Evolutionary conservation across 2,113 vertebrate genomes (phyloP).

Genomic region (Nibea coibor): DNA sequence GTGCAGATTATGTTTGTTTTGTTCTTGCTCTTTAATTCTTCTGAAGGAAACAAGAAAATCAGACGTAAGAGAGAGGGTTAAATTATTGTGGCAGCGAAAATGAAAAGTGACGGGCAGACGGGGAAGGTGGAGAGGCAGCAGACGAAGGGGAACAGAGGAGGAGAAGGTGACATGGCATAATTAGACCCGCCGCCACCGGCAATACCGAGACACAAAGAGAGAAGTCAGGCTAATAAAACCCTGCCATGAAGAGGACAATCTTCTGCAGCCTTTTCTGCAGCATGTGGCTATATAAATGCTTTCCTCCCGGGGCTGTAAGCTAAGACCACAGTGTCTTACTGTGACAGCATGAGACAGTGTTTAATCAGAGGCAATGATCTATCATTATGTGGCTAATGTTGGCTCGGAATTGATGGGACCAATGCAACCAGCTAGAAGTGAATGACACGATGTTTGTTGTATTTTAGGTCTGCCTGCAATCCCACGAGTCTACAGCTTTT

Average conservation of each 20-base stretch:
- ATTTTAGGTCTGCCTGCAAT: conserved; percentile 13
- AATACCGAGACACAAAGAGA: conserved; percentile 9
- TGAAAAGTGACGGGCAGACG: not conserved
- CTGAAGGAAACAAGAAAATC: not conserved
- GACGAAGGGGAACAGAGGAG: not conserved
- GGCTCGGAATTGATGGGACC: conserved; percentile 15
- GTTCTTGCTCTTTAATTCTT: not conserved
- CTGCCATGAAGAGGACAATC: conserved; percentile 50
- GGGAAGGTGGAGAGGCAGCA: conserved; percentile 4
- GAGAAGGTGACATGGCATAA: conserved; percentile 46
- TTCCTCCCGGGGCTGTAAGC: conserved; percentile 17
- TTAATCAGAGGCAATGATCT: conserved; percentile 40
- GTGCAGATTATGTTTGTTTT: not conserved
- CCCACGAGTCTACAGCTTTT: conserved; percentile 1
- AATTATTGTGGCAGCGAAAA: not conserved
- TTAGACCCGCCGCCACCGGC: conserved; percentile 37
- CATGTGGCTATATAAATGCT: conserved; percentile 35
- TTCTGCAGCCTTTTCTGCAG: conserved; percentile 20
- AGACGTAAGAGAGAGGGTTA: not conserved
- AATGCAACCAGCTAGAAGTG: conserved; percentile 19
- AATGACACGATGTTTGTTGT: conserved; percentile 30
- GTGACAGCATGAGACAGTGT: conserved; percentile 10
- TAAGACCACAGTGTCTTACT: conserved; percentile 7
- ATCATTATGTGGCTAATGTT: conserved; percentile 34
- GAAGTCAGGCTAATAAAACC: conserved; percentile 56